A percentile compares a stretch with the other conserved stretches of the same genome.
Evolutionary conservation across 2,888 invertebrate genomes (phyloP).

Genomic region (Cremastinae sp.): DNA sequence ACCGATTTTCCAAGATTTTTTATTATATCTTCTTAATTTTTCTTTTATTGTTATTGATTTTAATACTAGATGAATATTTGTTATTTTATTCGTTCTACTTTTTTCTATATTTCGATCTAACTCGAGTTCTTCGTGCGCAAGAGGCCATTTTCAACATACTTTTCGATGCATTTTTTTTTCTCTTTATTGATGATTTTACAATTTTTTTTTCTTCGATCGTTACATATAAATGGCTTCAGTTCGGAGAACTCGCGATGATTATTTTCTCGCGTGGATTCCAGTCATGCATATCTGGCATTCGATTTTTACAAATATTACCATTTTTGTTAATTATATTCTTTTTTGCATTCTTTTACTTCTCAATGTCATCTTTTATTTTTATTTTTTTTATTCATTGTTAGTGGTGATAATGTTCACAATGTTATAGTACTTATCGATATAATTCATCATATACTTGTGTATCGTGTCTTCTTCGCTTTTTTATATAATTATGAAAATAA

Average conservation of each 20-base stretch:
- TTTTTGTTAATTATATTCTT: constrained; percentile 66
- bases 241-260: constrained; percentile 58
- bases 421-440: constrained; percentile 74
- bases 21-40: constrained; percentile 62
- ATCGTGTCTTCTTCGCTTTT: constrained; percentile 74
- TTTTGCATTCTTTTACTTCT: constrained; percentile 17
- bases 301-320: constrained; percentile 69
- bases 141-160: constrained; percentile 8
- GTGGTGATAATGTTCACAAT: constrained; percentile 71
- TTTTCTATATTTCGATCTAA: constrained; percentile 33
- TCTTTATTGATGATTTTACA: background rate
- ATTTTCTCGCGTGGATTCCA: constrained; percentile 54
- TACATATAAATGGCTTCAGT: constrained; percentile 36
- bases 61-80: constrained; percentile 1
- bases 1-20: constrained; percentile 78
- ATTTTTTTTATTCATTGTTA: constrained; percentile 51
- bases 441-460: constrained; percentile 64
- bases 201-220: constrained; percentile 14
- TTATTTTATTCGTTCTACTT: constrained; percentile 39
- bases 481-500: constrained; percentile 27
- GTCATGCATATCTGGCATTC: constrained; percentile 65
- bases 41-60: constrained; percentile 22
- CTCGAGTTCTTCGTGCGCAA: constrained; percentile 51
- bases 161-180: background rate
- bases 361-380: constrained; percentile 37